phyloP scores from a whole-genome alignment of 2,797 vertebrate genomes.

The Aselliscus stoliczkanus region DNA sequence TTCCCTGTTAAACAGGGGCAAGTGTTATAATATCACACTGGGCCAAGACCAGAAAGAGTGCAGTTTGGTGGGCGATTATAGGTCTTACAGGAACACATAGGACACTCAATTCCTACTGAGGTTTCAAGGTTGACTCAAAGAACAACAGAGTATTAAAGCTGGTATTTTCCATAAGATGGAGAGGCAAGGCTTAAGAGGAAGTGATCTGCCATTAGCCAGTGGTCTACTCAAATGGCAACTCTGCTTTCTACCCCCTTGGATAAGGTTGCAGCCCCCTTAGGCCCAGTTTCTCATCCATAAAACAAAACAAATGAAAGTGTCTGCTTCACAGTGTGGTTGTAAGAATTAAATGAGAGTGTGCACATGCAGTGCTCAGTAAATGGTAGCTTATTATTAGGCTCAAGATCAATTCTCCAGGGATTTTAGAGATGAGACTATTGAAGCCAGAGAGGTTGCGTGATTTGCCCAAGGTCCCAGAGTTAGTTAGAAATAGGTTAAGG shows the following conservation, averaged over 20 bases:
- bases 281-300: neutral
- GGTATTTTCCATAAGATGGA: conserved; percentile 4
- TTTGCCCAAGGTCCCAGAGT: neutral
- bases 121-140: conserved; percentile 45
- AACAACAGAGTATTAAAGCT: conserved; percentile 13
- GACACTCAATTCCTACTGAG: conserved; percentile 25
- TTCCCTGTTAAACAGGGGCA: conserved; percentile 26
- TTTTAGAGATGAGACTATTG: neutral
- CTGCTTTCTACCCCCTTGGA: neutral
- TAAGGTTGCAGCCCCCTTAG: neutral
- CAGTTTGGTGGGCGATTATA: conserved; percentile 27
- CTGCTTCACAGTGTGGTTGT: neutral
- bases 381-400: neutral
- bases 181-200: neutral
- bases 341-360: neutral
- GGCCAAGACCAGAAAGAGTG: conserved; percentile 32
- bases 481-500: neutral
- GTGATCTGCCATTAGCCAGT: neutral
- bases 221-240: neutral
- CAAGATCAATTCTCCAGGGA: neutral
- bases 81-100: conserved; percentile 26
- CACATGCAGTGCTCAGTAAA: neutral
- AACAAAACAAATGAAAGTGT: conserved; percentile 9
- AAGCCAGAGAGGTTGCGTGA: neutral
- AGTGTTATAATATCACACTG: conserved; percentile 42